phyloP scores from a whole-genome alignment of 2,113 vertebrate species.

The Oncorhynchus clarkii region DNA sequence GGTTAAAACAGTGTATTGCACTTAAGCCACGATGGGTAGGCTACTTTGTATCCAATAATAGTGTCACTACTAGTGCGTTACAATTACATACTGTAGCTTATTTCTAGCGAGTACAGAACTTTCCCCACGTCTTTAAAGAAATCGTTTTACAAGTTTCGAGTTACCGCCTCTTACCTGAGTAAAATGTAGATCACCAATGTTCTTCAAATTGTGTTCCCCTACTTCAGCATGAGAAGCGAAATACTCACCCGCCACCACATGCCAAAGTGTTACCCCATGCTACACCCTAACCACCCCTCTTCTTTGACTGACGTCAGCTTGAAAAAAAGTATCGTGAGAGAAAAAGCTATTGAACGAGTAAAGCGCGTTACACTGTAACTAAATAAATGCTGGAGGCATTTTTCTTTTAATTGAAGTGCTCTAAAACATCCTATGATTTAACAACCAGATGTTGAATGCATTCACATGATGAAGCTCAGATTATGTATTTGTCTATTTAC shows the following conservation, averaged over 20 bases:
- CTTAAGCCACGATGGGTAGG: background rate
- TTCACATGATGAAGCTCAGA: too few species aligned
- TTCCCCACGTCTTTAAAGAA: background rate
- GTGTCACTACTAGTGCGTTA: too few species aligned
- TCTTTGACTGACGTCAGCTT: background rate
- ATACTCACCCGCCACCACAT: background rate
- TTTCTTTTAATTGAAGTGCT: too few species aligned
- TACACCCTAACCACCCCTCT: background rate
- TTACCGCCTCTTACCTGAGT: slow-evolving; percentile 44
- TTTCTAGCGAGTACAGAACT: background rate
- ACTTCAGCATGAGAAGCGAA: slow-evolving; percentile 16
- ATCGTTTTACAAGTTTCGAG: too few species aligned
- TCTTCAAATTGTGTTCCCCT: slow-evolving; percentile 13
- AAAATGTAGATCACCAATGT: slow-evolving; percentile 17
- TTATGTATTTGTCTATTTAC: too few species aligned
- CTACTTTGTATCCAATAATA: background rate
- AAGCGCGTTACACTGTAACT: background rate
- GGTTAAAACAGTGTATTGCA: background rate
- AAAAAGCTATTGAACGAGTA: background rate
- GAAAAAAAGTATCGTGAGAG: background rate
- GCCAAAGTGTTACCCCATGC: background rate
- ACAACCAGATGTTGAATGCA: too few species aligned
- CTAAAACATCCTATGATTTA: too few species aligned
- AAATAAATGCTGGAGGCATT: too few species aligned
- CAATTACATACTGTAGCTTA: too few species aligned